Conservation (phyloP, 2,113 vertebrate species). For the Phylloscopus whistleri region DNA sequence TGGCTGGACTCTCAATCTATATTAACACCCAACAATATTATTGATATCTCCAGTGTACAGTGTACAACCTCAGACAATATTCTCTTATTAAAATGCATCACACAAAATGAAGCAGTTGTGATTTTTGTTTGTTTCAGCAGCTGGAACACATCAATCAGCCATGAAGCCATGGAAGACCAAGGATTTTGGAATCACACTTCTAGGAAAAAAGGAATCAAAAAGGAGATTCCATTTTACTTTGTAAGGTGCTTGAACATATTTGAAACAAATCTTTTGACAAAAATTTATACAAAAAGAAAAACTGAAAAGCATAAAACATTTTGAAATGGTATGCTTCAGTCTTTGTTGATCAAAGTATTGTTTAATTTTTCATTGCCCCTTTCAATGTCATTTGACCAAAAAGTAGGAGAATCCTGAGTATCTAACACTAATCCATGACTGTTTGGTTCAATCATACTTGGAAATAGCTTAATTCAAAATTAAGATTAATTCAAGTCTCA, state of each 20-base stretch:
- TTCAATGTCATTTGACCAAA: neutral
- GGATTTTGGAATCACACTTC: neutral
- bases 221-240: neutral
- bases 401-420: neutral
- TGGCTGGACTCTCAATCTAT: neutral
- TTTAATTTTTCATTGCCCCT: neutral
- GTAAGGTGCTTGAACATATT: neutral
- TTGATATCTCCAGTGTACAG: neutral
- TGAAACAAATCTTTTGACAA: neutral
- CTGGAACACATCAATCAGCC: neutral
- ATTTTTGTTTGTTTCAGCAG: neutral
- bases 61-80: neutral
- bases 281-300: neutral
- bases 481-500: neutral
- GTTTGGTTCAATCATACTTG: neutral
- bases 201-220: neutral
- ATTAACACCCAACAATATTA: neutral
- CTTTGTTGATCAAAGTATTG: neutral
- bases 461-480: neutral
- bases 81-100: neutral
- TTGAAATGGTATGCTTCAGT: neutral
- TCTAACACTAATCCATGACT: neutral
- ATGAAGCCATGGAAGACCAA: neutral
- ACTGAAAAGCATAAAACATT: neutral
- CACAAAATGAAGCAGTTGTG: neutral